Conservation (phyloP, 1,140 invertebrate genomes). For the Drosophila ercepeae region DNA sequence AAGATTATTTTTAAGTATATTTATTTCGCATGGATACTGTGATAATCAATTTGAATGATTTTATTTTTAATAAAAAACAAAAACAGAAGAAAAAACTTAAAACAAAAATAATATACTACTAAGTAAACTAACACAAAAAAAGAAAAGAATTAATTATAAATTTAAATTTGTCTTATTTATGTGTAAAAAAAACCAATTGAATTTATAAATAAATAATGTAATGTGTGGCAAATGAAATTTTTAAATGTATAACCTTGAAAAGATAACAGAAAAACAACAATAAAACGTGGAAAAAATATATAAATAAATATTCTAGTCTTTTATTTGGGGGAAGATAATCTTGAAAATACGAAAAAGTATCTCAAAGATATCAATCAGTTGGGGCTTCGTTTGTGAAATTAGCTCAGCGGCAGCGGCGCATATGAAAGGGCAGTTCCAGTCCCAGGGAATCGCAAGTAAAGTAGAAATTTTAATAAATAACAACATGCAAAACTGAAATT, state of each 20-base stretch:
- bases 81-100: slow-evolving; percentile 11
- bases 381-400: slow-evolving; percentile 13
- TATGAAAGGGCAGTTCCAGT: slow-evolving; percentile 48
- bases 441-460: slow-evolving; percentile 45
- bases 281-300: slow-evolving; percentile 64
- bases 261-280: slow-evolving; percentile 15
- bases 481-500: slow-evolving; percentile 83
- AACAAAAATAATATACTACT: slow-evolving; percentile 43
- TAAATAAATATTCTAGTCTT: slow-evolving; percentile 27
- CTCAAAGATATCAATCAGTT: slow-evolving; percentile 43
- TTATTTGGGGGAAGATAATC: too few species aligned
- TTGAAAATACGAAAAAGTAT: slow-evolving; percentile 5
- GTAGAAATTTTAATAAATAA: slow-evolving; percentile 80
- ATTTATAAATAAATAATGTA: slow-evolving; percentile 71
- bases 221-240: slow-evolving; percentile 65
- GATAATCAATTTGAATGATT: slow-evolving; percentile 83
- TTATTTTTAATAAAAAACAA: slow-evolving; percentile 64
- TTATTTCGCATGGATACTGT: slow-evolving; percentile 82
- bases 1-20: slow-evolving; percentile 57
- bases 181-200: slow-evolving; percentile 52
- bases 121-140: slow-evolving; percentile 60
- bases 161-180: slow-evolving; percentile 42
- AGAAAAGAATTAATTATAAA: slow-evolving; percentile 13
- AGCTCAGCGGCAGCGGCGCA: slow-evolving; percentile 65
- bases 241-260: slow-evolving; percentile 61